These are phyloP conservation scores for Esox lucius DNA, from an alignment of 2,797 vertebrate species.

Conservation along the genomic window DNA sequence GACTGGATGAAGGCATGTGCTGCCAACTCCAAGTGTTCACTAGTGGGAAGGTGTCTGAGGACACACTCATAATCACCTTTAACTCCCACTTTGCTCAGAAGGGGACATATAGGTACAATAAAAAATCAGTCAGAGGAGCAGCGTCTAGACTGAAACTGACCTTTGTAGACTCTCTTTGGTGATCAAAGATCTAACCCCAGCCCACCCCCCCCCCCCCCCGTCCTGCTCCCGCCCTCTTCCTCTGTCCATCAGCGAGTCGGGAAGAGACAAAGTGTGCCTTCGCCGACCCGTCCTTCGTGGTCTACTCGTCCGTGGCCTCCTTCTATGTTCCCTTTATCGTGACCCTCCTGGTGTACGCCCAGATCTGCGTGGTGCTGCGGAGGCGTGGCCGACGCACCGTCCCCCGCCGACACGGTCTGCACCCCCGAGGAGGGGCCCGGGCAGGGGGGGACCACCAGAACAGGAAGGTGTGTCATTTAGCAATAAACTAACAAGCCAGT, in stretches of 20 bases:
- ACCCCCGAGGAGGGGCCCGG: conserved; percentile 34
- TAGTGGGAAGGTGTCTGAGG: neutral
- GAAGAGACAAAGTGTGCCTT: conserved; percentile 77
- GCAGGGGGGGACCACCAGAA: conserved; percentile 51
- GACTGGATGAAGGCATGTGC: neutral
- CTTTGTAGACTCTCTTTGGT: no score
- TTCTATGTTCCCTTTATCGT: conserved; percentile 82
- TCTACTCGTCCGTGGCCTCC: conserved; percentile 81
- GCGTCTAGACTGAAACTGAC: no score
- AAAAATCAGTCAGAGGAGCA: neutral
- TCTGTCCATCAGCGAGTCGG: conserved; percentile 51
- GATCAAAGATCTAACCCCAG: neutral
- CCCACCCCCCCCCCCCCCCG: neutral
- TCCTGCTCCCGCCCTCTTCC: neutral
- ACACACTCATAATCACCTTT: neutral
- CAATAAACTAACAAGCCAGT: neutral
- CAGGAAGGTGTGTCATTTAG: conserved; percentile 62
- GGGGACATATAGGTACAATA: no score
- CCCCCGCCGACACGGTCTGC: conserved; percentile 52
- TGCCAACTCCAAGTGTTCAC: neutral
- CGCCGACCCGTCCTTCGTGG: conserved; percentile 77
- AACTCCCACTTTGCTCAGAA: neutral
- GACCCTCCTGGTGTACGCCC: conserved; percentile 76
- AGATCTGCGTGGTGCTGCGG: conserved; percentile 79
- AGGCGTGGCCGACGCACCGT: conserved; percentile 72